These are phyloP conservation scores for Panopea generosa DNA, from an alignment of 2,888 invertebrate genomes.

Conservation along the genomic window DNA sequence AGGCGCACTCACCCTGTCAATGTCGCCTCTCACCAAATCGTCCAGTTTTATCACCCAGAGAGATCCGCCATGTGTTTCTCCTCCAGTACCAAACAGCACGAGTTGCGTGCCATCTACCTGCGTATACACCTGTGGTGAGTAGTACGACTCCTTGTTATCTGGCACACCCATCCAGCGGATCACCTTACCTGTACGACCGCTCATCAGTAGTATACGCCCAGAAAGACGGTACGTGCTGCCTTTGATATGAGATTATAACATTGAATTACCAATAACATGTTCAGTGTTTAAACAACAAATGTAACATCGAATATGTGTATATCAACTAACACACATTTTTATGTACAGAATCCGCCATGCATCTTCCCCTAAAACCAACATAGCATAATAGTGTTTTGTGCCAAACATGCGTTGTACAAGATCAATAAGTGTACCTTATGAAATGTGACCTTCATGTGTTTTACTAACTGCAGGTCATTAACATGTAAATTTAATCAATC, in stretches of 20 bases:
- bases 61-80: slow-evolving; percentile 90
- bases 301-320: no score
- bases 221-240: slow-evolving; percentile 85
- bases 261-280: not conserved
- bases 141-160: slow-evolving; percentile 89
- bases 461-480: no score
- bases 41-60: slow-evolving; percentile 89
- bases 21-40: slow-evolving; percentile 84
- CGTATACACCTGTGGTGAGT: slow-evolving; percentile 89
- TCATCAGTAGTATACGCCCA: slow-evolving; percentile 90
- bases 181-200: slow-evolving; percentile 89
- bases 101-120: slow-evolving; percentile 86
- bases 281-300: no score
- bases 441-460: no score
- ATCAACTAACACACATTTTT: no score
- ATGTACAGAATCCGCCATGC: no score
- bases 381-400: no score
- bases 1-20: slow-evolving; percentile 81
- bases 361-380: no score
- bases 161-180: slow-evolving; percentile 88
- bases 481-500: no score
- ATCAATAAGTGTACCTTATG: no score
- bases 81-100: slow-evolving; percentile 91
- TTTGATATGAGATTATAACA: slow-evolving; percentile 56
- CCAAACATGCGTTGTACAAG: no score